Evolutionary conservation across 2,113 vertebrate species (phyloP).

Genomic region (Ceyx margarethae): DNA sequence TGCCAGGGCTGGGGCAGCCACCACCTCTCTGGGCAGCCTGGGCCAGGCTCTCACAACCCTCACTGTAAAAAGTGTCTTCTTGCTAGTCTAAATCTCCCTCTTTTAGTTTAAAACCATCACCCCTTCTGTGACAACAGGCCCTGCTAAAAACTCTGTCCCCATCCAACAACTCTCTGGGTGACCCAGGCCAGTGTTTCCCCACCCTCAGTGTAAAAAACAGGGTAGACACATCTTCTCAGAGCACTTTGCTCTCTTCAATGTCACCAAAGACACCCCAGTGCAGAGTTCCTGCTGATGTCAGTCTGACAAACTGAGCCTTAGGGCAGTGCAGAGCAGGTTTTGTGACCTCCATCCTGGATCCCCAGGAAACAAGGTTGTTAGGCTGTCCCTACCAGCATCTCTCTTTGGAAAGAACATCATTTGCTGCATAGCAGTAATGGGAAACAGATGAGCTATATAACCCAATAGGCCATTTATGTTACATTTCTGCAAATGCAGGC

Average conservation of each 20-base stretch:
- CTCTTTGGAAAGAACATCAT: conserved; percentile 13
- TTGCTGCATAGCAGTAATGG: conserved; percentile 40
- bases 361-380: background rate
- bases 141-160: too few relatives aligned
- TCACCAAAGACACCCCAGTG: background rate
- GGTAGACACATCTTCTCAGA: background rate
- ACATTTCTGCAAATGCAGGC: conserved; percentile 24
- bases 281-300: background rate
- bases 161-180: background rate
- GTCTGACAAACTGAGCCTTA: background rate
- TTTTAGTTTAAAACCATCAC: too few relatives aligned
- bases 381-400: background rate
- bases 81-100: too few relatives aligned
- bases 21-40: background rate
- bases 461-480: conserved; percentile 31
- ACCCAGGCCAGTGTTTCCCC: background rate
- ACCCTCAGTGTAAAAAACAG: background rate
- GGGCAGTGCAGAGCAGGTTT: background rate
- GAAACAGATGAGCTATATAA: conserved; percentile 62
- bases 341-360: background rate
- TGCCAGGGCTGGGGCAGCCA: background rate
- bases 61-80: background rate
- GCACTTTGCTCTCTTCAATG: accelerated
- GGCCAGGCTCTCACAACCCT: background rate
- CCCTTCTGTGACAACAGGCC: too few relatives aligned